Conservation (phyloP, 2,888 invertebrate genomes). For the Scotopteryx bipunctaria region DNA sequence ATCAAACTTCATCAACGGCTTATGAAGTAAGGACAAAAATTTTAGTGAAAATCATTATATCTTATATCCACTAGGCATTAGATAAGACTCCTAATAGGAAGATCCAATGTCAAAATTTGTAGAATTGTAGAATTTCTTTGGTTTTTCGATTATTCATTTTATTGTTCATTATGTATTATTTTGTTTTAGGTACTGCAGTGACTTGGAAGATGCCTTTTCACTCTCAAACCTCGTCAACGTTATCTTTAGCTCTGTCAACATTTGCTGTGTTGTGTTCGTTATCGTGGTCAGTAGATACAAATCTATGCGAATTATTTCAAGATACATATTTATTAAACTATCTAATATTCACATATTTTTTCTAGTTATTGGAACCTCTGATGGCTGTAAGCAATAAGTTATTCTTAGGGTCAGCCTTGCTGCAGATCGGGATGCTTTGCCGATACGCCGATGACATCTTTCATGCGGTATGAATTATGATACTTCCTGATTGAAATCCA, state of each 20-base stretch:
- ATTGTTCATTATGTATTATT: too few species aligned
- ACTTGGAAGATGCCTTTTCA: conserved; percentile 71
- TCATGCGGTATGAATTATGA: conserved; percentile 55
- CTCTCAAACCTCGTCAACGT: conserved; percentile 70
- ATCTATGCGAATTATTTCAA: too few species aligned
- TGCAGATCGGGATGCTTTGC: conserved; percentile 74
- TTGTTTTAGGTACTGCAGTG: conserved; percentile 73
- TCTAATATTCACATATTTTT: not conserved
- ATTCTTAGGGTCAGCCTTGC: conserved; percentile 66
- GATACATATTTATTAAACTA: too few species aligned
- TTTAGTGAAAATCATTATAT: not conserved
- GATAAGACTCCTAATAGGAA: too few species aligned
- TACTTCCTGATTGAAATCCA: not conserved
- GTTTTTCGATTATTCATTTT: conserved; percentile 14
- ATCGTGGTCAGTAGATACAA: conserved; percentile 72
- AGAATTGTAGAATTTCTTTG: too few species aligned
- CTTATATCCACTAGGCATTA: too few species aligned
- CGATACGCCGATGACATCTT: conserved; percentile 78
- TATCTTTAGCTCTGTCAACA: conserved; percentile 71
- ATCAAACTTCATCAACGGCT: conserved; percentile 73
- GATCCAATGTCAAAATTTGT: too few species aligned
- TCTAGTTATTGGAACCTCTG: conserved; percentile 70
- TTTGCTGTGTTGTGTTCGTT: conserved; percentile 75
- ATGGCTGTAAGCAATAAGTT: conserved; percentile 69
- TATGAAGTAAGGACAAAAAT: conserved; percentile 54